phyloP scores from a whole-genome alignment of 2,888 invertebrate genomes.

The Acanthosoma haemorrhoidale region DNA sequence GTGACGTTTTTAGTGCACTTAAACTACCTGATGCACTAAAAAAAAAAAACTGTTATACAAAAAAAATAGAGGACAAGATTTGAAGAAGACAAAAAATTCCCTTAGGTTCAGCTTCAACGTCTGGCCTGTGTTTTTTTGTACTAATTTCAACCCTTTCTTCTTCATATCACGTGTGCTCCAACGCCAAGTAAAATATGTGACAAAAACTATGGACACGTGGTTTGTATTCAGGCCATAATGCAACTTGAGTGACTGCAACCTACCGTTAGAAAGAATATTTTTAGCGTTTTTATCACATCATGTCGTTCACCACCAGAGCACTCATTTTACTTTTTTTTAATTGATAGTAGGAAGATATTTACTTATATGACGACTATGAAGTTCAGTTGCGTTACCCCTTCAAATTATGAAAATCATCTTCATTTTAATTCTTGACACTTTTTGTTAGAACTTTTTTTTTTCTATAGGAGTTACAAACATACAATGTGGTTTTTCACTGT shows the following conservation, averaged over 20 bases:
- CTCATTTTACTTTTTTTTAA: no score
- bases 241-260: slow-evolving; percentile 14
- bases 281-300: no score
- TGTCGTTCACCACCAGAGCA: no score
- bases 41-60: neutral
- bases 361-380: no score
- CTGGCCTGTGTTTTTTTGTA: neutral
- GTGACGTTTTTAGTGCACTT: no score
- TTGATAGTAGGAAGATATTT: no score
- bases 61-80: slow-evolving; percentile 2
- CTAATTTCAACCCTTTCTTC: slow-evolving; percentile 14
- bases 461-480: no score
- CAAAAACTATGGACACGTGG: slow-evolving; percentile 3
- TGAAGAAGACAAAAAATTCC: neutral
- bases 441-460: no score
- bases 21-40: neutral
- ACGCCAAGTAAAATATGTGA: slow-evolving; percentile 6
- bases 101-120: slow-evolving; percentile 1
- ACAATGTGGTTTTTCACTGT: no score
- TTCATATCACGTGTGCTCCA: slow-evolving; percentile 12
- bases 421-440: no score
- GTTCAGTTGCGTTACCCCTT: no score
- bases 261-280: neutral
- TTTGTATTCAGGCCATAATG: neutral
- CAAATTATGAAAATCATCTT: no score